Conservation (phyloP, 2,797 vertebrate genomes). For the Staurois parvus region DNA sequence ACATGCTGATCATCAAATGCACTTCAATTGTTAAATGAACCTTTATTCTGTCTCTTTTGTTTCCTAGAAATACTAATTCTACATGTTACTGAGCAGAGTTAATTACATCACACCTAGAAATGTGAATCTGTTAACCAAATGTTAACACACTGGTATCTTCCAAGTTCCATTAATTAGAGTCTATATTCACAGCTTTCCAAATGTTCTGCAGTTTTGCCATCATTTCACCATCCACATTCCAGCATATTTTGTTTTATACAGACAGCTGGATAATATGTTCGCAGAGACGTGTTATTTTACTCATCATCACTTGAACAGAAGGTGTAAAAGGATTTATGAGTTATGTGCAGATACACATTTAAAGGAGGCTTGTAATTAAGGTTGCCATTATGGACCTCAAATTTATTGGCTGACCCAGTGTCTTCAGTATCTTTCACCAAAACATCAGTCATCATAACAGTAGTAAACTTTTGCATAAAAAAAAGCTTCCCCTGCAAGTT, state of each 20-base stretch:
- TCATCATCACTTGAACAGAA: constrained; percentile 14
- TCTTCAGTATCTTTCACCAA: not conserved
- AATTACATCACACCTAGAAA: constrained; percentile 44
- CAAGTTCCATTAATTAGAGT: constrained; percentile 43
- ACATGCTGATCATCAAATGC: not conserved
- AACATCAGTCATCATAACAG: too few relatives aligned
- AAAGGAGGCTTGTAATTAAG: not conserved
- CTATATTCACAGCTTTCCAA: constrained; percentile 13
- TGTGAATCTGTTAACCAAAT: constrained; percentile 33
- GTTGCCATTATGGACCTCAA: not conserved
- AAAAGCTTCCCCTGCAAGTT: too few relatives aligned
- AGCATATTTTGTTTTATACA: constrained; percentile 31
- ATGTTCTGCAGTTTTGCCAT: constrained; percentile 30
- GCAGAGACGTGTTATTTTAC: not conserved
- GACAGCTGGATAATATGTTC: constrained; percentile 26
- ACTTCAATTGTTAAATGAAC: not conserved
- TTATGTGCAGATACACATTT: not conserved
- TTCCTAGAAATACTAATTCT: constrained; percentile 1
- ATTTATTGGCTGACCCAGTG: too few relatives aligned
- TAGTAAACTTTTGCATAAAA: too few relatives aligned
- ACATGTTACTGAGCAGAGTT: not conserved
- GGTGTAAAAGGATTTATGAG: not conserved
- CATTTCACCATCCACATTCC: constrained; percentile 15
- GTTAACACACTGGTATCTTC: constrained; percentile 37
- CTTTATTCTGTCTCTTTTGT: not conserved